phyloP scores from a whole-genome alignment of 1,140 invertebrate species.

The Apis cerana region DNA sequence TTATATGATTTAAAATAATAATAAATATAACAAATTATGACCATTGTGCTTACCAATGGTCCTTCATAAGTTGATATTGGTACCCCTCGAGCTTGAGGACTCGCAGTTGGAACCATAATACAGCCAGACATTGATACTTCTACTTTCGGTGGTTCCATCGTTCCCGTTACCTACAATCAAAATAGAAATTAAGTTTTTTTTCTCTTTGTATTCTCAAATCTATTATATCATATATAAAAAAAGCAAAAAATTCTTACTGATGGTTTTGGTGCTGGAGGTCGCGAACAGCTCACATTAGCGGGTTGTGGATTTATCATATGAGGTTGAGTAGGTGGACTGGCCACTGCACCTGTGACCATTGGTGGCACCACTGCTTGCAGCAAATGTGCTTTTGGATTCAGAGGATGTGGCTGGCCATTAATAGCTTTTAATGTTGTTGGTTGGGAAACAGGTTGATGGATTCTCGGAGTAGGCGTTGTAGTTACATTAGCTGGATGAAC shows the following conservation, averaged over 20 bases:
- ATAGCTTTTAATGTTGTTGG: slow-evolving; percentile 72
- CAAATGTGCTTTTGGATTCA: slow-evolving; percentile 80
- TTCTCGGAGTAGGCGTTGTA: slow-evolving; percentile 67
- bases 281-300: slow-evolving; percentile 71
- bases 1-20: not conserved
- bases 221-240: not conserved
- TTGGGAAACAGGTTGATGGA: slow-evolving; percentile 74
- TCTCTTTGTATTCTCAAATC: too few species aligned
- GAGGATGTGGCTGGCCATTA: slow-evolving; percentile 76
- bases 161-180: slow-evolving; percentile 68
- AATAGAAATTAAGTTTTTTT: not conserved
- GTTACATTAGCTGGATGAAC: slow-evolving; percentile 68
- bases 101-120: slow-evolving; percentile 84
- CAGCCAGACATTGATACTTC: slow-evolving; percentile 83
- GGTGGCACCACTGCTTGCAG: slow-evolving; percentile 77
- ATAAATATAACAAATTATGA: not conserved
- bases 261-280: slow-evolving; percentile 72
- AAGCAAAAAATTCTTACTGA: slow-evolving; percentile 62
- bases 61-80: slow-evolving; percentile 84
- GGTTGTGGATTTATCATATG: slow-evolving; percentile 74
- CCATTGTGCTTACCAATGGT: slow-evolving; percentile 83
- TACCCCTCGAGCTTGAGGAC: slow-evolving; percentile 81
- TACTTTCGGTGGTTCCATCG: slow-evolving; percentile 82
- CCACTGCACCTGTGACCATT: slow-evolving; percentile 82
- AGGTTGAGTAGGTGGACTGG: slow-evolving; percentile 83